A percentile compares a stretch with the other conserved stretches of the same genome.
Evolutionary conservation across 2,113 vertebrate species (phyloP).

Genomic region (Ptilorrhoa leucosticta): DNA sequence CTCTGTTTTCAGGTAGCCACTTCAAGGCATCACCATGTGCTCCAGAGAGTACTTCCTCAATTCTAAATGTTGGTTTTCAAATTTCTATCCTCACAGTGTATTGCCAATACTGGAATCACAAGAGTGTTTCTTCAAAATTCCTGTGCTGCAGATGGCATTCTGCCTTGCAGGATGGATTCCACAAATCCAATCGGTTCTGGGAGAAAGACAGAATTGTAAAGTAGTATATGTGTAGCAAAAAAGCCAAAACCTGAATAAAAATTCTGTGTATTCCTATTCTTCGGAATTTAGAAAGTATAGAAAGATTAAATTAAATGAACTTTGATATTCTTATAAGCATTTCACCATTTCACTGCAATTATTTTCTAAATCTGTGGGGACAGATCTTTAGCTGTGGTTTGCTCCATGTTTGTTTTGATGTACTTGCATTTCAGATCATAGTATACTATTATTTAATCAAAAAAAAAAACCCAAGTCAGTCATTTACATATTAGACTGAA

Average conservation of each 20-base stretch:
- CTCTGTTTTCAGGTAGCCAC: background rate
- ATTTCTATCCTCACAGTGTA: background rate
- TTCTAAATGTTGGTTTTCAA: background rate
- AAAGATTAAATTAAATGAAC: background rate
- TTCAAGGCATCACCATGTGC: background rate
- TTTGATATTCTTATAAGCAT: background rate
- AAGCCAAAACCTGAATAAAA: background rate
- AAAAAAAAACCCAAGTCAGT: background rate
- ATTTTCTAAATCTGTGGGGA: background rate
- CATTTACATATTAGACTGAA: background rate
- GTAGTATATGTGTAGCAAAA: background rate
- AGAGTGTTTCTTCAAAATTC: background rate
- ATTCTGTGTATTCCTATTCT: background rate
- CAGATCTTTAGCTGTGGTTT: background rate
- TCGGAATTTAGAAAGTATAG: background rate
- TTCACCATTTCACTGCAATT: background rate
- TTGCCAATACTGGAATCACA: background rate
- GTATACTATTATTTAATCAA: background rate
- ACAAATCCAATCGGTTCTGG: background rate
- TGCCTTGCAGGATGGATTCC: background rate
- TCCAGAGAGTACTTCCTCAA: background rate
- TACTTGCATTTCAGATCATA: background rate
- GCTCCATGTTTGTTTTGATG: background rate
- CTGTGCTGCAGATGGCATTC: fast-evolving
- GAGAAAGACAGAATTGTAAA: background rate